A percentile compares a stretch with the other conserved stretches of the same genome.
phyloP scores from a whole-genome alignment of 35 echinoderm and acorn worm genomes.

The Stichopus chloronotus region DNA sequence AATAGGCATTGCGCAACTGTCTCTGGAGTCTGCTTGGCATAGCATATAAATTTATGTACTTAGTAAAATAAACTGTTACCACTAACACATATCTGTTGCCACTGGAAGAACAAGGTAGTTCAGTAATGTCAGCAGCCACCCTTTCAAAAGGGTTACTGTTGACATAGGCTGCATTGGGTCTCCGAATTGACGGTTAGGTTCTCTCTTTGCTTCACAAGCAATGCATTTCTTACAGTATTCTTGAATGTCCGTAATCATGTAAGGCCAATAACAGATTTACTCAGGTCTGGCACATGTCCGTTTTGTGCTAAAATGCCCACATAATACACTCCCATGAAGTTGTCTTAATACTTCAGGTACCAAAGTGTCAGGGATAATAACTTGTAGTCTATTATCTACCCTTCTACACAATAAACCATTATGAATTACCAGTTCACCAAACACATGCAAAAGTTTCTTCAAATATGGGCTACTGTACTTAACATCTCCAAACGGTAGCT shows the following conservation, averaged over 20 bases:
- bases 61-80: too few species aligned
- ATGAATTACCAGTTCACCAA: too few species aligned
- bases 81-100: conserved; percentile 77
- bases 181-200: conserved; percentile 12
- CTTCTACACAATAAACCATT: too few species aligned
- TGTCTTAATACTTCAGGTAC: conserved; percentile 23
- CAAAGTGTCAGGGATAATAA: not conserved
- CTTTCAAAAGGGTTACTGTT: conserved; percentile 55
- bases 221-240: conserved; percentile 44
- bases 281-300: conserved; percentile 15
- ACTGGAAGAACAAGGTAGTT: conserved; percentile 52
- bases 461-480: too few species aligned
- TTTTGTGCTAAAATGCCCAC: conserved; percentile 22
- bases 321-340: too few species aligned
- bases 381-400: too few species aligned
- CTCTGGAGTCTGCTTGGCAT: conserved; percentile 50
- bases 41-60: conserved; percentile 71
- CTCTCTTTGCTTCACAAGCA: conserved; percentile 48
- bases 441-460: too few species aligned
- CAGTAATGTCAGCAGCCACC: conserved; percentile 73
- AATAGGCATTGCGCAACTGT: conserved; percentile 72
- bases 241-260: conserved; percentile 40
- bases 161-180: conserved; percentile 18
- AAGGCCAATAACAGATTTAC: conserved; percentile 38
- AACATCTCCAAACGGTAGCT: not conserved